Evolutionary conservation across 92 coral and sea anemone species (phyloP).

Genomic region (Porites evermanni): DNA sequence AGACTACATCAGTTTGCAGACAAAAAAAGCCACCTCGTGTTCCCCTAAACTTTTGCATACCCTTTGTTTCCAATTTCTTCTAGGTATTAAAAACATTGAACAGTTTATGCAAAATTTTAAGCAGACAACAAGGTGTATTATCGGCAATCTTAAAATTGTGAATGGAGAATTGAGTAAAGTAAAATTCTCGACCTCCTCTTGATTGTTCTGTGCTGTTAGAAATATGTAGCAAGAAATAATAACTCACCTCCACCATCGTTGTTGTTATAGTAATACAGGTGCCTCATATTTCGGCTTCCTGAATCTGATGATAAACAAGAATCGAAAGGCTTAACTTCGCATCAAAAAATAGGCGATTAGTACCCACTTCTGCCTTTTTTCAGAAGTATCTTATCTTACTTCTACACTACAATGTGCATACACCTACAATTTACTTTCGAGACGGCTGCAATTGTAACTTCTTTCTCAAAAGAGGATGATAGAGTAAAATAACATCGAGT

Average conservation of each 20-base stretch:
- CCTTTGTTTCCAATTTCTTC: no score
- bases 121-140: no score
- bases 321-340: background rate
- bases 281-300: conserved; percentile 12
- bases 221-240: background rate
- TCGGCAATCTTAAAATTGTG: no score
- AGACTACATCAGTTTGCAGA: no score
- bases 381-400: background rate
- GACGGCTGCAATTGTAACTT: background rate
- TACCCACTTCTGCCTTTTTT: background rate
- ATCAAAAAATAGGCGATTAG: background rate
- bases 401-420: background rate
- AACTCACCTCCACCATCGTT: conserved; percentile 23
- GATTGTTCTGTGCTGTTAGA: background rate
- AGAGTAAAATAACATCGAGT: background rate
- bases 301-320: background rate
- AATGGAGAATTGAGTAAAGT: no score
- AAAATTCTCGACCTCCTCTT: no score
- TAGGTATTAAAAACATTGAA: no score
- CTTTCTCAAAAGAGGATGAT: no score
- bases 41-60: no score
- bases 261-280: background rate
- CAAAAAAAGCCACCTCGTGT: no score
- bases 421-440: background rate
- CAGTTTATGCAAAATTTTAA: no score